Percentiles rank a stretch among this genome's conserved stretches.
Conservation (phyloP, 2,888 invertebrate species). For the Tanypteryx hageni region DNA sequence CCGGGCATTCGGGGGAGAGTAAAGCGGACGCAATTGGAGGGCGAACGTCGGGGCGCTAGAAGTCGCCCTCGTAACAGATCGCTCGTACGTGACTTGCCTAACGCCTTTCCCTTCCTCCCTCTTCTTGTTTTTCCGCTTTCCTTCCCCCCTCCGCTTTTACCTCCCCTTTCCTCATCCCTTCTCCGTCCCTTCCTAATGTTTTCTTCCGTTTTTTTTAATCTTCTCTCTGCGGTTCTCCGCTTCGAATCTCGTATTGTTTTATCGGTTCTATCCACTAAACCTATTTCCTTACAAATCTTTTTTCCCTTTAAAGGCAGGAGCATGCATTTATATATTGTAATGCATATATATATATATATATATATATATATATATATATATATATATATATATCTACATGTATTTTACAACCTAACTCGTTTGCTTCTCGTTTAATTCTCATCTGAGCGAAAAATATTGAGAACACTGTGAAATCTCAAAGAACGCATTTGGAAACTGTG, state of each 20-base stretch:
- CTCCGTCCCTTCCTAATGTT: neutral
- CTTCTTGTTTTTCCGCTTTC: neutral
- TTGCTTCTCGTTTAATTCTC: no score
- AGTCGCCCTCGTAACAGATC: constrained; percentile 32
- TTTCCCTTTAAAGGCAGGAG: neutral
- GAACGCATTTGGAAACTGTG: no score
- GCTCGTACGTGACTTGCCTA: constrained; percentile 38
- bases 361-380: no score
- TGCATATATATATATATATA: no score
- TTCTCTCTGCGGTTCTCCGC: neutral
- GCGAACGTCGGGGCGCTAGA: neutral
- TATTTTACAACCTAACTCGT: no score
- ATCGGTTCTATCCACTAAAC: neutral
- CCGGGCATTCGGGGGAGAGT: no score
- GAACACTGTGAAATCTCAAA: no score
- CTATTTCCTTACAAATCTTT: neutral
- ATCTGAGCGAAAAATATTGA: no score
- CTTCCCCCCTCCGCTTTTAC: neutral
- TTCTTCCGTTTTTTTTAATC: neutral
- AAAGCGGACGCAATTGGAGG: no score
- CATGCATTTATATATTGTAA: no score
- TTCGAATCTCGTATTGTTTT: neutral
- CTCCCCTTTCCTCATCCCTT: neutral
- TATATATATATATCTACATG: no score
- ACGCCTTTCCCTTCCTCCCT: neutral